Percentiles rank a stretch among this genome's conserved stretches.
phyloP scores from a whole-genome alignment of 2,113 vertebrate species.

The Gopherus flavomarginatus region DNA sequence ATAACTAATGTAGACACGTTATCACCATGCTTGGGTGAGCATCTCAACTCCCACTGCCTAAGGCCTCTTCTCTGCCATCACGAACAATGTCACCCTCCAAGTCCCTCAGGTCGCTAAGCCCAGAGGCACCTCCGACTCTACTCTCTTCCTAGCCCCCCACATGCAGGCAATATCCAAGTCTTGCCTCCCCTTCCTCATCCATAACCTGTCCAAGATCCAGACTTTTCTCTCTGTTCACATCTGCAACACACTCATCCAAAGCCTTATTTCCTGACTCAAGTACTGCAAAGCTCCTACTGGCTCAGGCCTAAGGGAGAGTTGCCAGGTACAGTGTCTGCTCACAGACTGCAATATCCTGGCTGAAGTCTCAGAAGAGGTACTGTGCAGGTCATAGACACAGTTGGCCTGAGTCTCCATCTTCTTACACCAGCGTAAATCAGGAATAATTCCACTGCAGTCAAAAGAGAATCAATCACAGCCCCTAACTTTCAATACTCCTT shows the following conservation, averaged over 20 bases:
- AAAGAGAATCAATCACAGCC: not conserved
- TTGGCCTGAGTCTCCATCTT: not conserved
- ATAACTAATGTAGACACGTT: not conserved
- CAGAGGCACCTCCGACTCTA: not conserved
- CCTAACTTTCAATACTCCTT: not conserved
- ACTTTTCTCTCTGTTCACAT: not conserved
- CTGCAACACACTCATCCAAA: not conserved
- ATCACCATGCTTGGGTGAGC: not conserved
- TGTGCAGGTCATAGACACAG: not conserved
- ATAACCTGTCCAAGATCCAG: not conserved
- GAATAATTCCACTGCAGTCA: not conserved
- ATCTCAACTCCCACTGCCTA: not conserved
- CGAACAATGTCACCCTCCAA: not conserved
- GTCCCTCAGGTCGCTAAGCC: not conserved
- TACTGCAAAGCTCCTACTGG: not conserved
- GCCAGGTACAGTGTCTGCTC: not conserved
- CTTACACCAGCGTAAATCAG: not conserved
- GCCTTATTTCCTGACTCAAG: not conserved
- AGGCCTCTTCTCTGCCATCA: not conserved
- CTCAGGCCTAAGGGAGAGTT: not conserved
- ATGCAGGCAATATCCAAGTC: not conserved
- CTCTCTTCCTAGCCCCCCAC: not conserved
- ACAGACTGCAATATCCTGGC: not conserved
- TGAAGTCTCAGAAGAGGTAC: not conserved
- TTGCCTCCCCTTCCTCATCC: not conserved